phyloP scores from a whole-genome alignment of 2,113 vertebrate species.

The Stomatorhinus ivindoensis region DNA sequence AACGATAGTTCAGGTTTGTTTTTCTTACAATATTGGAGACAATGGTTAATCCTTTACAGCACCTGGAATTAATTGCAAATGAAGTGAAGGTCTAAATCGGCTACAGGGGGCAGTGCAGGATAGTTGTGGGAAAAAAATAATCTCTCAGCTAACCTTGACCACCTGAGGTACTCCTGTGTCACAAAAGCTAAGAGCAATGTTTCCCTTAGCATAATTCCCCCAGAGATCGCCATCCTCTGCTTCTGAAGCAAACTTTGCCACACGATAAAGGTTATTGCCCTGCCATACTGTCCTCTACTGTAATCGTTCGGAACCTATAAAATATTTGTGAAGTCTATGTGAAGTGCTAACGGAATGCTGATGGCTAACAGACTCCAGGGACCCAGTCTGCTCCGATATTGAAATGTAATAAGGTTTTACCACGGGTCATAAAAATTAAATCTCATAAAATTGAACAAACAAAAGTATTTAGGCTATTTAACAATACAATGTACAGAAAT shows the following conservation, averaged over 20 bases:
- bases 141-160: neutral
- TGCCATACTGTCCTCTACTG: neutral
- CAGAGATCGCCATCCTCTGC: conserved; percentile 10
- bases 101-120: conserved; percentile 3
- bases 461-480: neutral
- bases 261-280: neutral
- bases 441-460: neutral
- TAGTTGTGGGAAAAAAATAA: neutral
- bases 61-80: neutral
- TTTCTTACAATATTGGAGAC: neutral
- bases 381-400: neutral
- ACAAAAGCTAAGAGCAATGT: conserved; percentile 7
- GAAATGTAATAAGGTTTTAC: neutral
- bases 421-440: neutral
- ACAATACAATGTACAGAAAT: neutral
- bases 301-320: neutral
- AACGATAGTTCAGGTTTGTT: neutral
- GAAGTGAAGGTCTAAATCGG: neutral
- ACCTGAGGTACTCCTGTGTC: conserved; percentile 13
- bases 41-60: neutral
- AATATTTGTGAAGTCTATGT: neutral
- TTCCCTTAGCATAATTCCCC: neutral
- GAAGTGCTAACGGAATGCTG: neutral
- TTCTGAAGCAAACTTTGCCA: conserved; percentile 25
- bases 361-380: neutral